Evolutionary conservation across 2,888 invertebrate genomes (phyloP).

Genomic region (Acanthacorydalis orientalis): DNA sequence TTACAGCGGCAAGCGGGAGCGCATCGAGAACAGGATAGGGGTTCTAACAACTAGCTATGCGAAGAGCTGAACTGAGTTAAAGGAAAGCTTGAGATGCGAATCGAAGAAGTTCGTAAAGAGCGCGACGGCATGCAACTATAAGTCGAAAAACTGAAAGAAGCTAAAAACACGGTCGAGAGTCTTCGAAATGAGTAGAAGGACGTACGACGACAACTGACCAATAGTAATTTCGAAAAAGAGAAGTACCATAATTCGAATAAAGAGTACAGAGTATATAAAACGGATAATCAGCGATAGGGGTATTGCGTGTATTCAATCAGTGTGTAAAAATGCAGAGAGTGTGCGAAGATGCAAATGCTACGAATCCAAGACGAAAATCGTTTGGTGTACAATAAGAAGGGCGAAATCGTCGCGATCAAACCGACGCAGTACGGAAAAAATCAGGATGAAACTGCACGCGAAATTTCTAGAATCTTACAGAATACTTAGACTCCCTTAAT

Average conservation of each 20-base stretch:
- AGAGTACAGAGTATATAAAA: conserved; percentile 75
- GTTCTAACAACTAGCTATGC: conserved; percentile 56
- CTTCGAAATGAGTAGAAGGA: conserved; percentile 78
- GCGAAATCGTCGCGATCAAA: too few relatives aligned
- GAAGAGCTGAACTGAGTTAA: conserved; percentile 66
- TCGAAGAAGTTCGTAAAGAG: conserved; percentile 64
- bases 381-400: too few relatives aligned
- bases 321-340: too few relatives aligned
- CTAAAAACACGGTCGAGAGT: conserved; percentile 59
- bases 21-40: conserved; percentile 66
- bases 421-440: too few relatives aligned
- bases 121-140: conserved; percentile 62
- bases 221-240: conserved; percentile 59
- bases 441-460: too few relatives aligned
- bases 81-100: conserved; percentile 54
- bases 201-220: conserved; percentile 61
- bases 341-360: too few relatives aligned
- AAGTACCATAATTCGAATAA: conserved; percentile 72
- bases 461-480: too few relatives aligned
- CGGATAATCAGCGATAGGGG: conserved; percentile 70
- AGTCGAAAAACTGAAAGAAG: conserved; percentile 65
- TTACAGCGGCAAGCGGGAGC: conserved; percentile 59
- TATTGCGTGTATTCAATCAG: too few relatives aligned
- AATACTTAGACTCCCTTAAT: too few relatives aligned
- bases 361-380: too few relatives aligned